Conservation (phyloP, 1,140 invertebrate genomes). For the Bombus pyrosoma region DNA sequence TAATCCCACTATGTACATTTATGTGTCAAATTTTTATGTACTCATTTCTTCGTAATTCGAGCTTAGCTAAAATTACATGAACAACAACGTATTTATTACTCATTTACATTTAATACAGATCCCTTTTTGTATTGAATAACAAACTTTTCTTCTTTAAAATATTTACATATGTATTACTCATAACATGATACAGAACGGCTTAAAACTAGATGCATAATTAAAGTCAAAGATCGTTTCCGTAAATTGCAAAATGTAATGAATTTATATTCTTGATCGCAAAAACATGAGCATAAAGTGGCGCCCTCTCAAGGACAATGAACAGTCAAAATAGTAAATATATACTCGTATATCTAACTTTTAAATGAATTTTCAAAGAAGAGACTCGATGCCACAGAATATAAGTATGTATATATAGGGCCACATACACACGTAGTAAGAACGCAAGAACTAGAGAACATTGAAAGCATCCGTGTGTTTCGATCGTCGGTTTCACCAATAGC, state of each 20-base stretch:
- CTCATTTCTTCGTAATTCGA: background rate
- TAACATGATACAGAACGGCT: background rate
- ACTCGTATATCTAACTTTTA: constrained; percentile 6
- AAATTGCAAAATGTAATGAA: background rate
- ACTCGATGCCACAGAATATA: background rate
- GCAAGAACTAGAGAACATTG: background rate
- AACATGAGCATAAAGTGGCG: constrained; percentile 27
- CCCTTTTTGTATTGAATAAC: background rate
- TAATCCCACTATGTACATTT: background rate
- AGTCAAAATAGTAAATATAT: background rate
- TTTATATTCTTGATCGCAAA: background rate
- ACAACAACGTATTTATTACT: background rate
- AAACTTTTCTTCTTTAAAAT: background rate
- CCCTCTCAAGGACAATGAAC: background rate
- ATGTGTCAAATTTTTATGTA: background rate
- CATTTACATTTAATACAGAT: background rate
- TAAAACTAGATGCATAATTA: background rate
- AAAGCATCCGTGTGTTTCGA: constrained; percentile 27
- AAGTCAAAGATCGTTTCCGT: background rate
- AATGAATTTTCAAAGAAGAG: constrained; percentile 32
- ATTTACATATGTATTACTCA: background rate
- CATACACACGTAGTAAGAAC: background rate
- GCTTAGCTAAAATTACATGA: background rate
- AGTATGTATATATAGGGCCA: background rate
- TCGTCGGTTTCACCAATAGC: constrained; percentile 24